Base-by-base conservation (phyloP, 2,113 vertebrate species). In the Heterocephalus glaber region DNA sequence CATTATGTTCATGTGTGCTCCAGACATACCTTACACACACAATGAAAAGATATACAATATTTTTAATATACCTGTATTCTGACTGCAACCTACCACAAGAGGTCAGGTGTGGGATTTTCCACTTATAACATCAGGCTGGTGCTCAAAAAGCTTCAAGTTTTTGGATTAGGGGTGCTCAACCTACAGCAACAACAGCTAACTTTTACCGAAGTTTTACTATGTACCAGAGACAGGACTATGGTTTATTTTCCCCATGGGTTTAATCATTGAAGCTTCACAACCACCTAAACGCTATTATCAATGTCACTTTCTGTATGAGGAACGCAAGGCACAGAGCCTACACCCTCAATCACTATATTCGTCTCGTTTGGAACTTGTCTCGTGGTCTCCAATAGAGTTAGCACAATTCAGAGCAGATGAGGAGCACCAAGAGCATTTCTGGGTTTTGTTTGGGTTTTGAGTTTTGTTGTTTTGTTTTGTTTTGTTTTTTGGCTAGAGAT, bases 231-330 rank as follows among this genome's bases (percentile, higher is more conserved):
- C 22, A 44, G 12, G 38, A 76, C 74, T 47, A 33, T 6, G 7
- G 33, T 33, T 58, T 86, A 66, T 66, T 33, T 6, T 8, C 2
- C 68, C 70, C 24, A 13, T 52, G 54, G 66, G 61, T 84, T 93
- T 86, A 79, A 77, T 54, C 54, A 47, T 41, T 86, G 80, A 93
- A 70, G 49, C 47, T 30, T 96, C 66, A 93, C 56, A 92, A 30
- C 4, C 6, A 35, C 11, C 49, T 41, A 30, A 24, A 89, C 28
- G 82, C 19, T n/a, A 81, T 13, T n/a, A 80, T 12, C 30, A 84
- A 3, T 54, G 86, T 94, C 44, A 74, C 72, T 76, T 89, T 83
- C 68, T 61, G 3, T 92, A 3, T 88, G 41, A 86, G 16, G 66
- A 94, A 88, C 68, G 19, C 52, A 92, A 85, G 41, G 70, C n/a